phyloP scores from a whole-genome alignment of 2,797 vertebrate genomes.

The Cynopterus sphinx region DNA sequence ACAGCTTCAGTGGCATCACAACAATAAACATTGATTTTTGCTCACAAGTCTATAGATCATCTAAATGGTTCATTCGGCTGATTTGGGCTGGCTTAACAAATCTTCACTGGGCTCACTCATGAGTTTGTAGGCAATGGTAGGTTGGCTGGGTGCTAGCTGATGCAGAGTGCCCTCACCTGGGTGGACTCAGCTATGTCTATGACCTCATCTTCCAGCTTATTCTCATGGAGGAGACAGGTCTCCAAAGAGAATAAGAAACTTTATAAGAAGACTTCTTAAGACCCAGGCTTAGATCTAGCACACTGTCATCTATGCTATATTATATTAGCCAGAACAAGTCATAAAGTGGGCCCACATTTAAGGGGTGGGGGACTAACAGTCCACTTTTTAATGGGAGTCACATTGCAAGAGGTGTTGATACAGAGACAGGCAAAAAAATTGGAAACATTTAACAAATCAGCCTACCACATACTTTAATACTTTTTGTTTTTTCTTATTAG shows the following conservation, averaged over 20 bases:
- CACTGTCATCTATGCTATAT: background rate
- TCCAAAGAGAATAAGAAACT: constrained; percentile 21
- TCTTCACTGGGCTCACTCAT: background rate
- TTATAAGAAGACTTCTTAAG: background rate
- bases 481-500: background rate
- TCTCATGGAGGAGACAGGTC: background rate
- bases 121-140: background rate
- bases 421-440: background rate
- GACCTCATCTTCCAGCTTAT: background rate
- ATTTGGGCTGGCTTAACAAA: background rate
- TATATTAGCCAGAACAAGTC: background rate
- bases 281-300: background rate
- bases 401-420: background rate
- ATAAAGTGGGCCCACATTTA: background rate
- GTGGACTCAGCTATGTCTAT: background rate
- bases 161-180: background rate
- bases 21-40: background rate
- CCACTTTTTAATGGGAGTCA: background rate
- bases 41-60: background rate
- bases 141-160: background rate
- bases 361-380: background rate
- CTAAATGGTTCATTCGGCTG: background rate
- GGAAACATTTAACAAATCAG: background rate
- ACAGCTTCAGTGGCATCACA: background rate
- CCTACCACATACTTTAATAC: background rate